Evolutionary conservation across 64 coral and sea anemone genomes (phyloP), one percentile per base, ranked within the genome.

Genomic region (Pocillopora damicornis): DNA sequence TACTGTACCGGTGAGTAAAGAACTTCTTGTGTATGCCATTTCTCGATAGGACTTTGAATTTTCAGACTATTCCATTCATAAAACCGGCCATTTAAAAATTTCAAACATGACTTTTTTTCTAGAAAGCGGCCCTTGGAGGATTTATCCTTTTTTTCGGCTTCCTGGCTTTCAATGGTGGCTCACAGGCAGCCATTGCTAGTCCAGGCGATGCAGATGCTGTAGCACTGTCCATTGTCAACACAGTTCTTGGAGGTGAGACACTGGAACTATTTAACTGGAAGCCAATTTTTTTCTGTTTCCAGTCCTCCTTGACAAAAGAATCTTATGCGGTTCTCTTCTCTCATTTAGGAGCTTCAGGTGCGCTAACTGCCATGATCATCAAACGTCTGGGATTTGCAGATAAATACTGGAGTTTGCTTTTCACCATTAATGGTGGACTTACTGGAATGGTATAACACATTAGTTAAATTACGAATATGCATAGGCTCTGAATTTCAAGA

Each of bases 111-210:
- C 3, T 42, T 16, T 22, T 0, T 73, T 35, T 57, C 35, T 58
- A 98, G 95, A 91, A 91, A 88, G 73, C 25, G 9, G 92, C 95
- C 67, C 42, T 98, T 23, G 95, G 95, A 61, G 95, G 95, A 69
- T 98, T 98, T 12, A 91, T 98, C 61, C 58, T 98, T 30, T 98
- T 98, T 37, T 94, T 98, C 18, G 95, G 95, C 9, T 98, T 98
- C 57, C 71, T 98, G 57, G 92, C 95, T 4, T 98, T 98, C 65
- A 98, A 98, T 89, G 95, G 95, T 7, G 95, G 95, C 11, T 98
- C 95, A 8, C 92, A 98, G 80, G 92, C 86, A 56, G 37, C 57
- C 22, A 98, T 98, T 63, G 77, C 95, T 45, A 20, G 15, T 30
- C 4, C 72, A 34, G 89, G 89, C 15, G 95, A 98, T 68, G 92